A percentile compares a stretch with the other conserved stretches of the same genome.
Evolutionary conservation across 2,113 vertebrate genomes (phyloP).

Genomic region (Syrrhaptes paradoxus): DNA sequence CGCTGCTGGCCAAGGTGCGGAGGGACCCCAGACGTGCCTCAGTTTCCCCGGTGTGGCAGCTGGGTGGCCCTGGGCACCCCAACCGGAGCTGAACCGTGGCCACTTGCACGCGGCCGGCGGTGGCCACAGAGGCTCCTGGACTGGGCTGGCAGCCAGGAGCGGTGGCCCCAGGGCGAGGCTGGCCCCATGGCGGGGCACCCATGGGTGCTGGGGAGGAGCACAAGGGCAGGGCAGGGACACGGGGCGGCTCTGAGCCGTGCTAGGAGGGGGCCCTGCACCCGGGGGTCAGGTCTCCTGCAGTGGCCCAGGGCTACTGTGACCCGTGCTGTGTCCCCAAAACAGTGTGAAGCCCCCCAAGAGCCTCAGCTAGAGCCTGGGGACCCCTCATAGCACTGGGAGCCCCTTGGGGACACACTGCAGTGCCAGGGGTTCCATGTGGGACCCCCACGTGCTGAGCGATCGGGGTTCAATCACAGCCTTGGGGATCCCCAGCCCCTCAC

Average conservation of each 20-base stretch:
- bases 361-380: neutral
- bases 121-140: neutral
- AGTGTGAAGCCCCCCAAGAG: rapidly evolving
- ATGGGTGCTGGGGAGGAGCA: neutral
- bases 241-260: constrained; percentile 69
- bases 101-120: neutral
- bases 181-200: neutral
- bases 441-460: rapidly evolving
- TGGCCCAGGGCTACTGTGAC: neutral
- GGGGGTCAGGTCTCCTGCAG: neutral
- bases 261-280: constrained; percentile 29
- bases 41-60: neutral
- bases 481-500: neutral
- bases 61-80: neutral
- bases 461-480: rapidly evolving
- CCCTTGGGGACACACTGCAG: rapidly evolving
- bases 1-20: neutral
- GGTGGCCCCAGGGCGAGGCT: neutral
- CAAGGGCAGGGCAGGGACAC: neutral
- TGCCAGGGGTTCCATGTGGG: rapidly evolving
- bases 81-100: rapidly evolving
- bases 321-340: neutral
- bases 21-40: neutral
- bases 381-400: neutral
- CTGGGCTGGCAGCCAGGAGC: neutral